Evolutionary conservation across 2,113 vertebrate species (phyloP).

Genomic region (Bubo bubo): DNA sequence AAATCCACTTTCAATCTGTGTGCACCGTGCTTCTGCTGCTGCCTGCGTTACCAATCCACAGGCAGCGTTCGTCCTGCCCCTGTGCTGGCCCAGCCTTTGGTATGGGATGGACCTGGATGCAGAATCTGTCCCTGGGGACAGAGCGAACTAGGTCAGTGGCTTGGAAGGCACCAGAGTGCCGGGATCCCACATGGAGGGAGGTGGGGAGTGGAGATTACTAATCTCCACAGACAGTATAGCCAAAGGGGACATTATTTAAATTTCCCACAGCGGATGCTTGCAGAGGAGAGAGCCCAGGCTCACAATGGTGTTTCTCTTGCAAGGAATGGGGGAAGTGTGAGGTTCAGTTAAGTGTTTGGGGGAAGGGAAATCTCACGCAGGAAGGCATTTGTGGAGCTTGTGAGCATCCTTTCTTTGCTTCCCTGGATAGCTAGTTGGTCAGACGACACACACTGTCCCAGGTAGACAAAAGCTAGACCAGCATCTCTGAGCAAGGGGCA

Average conservation of each 20-base stretch:
- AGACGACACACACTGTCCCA: neutral
- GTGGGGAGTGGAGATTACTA: neutral
- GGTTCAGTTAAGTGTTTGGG: neutral
- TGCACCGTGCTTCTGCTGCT: neutral
- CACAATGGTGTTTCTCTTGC: neutral
- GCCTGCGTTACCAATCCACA: neutral
- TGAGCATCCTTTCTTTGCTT: neutral
- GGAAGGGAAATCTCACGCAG: neutral
- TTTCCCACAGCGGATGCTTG: neutral
- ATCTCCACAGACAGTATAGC: slow-evolving; percentile 33
- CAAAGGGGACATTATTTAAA: slow-evolving; percentile 22
- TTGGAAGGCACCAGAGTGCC: neutral
- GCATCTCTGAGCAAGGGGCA: neutral
- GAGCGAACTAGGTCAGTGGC: slow-evolving; percentile 38
- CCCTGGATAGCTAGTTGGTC: neutral
- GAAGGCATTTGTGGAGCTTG: neutral
- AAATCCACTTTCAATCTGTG: slow-evolving; percentile 54
- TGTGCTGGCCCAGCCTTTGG: neutral
- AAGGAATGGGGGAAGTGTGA: neutral
- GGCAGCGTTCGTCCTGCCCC: neutral
- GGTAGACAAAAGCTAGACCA: neutral
- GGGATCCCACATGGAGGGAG: neutral
- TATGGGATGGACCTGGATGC: neutral
- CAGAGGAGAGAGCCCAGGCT: neutral
- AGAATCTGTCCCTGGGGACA: neutral